phyloP scores from a whole-genome alignment of 1,140 invertebrate genomes.

The Sycobia sp. region DNA sequence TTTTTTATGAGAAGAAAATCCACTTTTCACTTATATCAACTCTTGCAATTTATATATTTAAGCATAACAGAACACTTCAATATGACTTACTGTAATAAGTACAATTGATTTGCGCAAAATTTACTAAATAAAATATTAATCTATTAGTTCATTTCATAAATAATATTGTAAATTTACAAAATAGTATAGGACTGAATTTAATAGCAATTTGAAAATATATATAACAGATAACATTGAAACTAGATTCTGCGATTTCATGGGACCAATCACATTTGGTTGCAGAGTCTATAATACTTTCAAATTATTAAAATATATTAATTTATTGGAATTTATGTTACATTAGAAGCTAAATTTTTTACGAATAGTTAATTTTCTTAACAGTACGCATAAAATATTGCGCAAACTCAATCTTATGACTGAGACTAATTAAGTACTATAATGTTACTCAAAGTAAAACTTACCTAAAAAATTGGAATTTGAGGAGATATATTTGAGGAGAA shows the following conservation, averaged over 20 bases:
- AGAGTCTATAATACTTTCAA: slow-evolving; percentile 7
- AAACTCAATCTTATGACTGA: slow-evolving; percentile 19
- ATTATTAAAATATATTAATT: too few relatives aligned
- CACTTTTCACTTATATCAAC: slow-evolving; percentile 13
- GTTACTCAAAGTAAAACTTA: slow-evolving; percentile 9
- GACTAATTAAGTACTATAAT: not conserved
- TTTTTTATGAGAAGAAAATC: slow-evolving; percentile 20
- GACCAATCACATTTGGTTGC: slow-evolving; percentile 43
- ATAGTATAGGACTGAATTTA: not conserved
- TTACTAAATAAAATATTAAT: not conserved
- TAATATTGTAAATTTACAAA: not conserved
- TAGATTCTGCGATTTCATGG: slow-evolving; percentile 48
- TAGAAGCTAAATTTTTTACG: not conserved
- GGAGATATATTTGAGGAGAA: too few relatives aligned
- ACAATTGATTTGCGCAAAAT: slow-evolving; percentile 7
- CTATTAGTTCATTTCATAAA: not conserved
- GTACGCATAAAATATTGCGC: slow-evolving; percentile 3
- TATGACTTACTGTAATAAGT: not conserved
- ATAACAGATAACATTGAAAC: not conserved
- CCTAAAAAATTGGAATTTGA: not conserved
- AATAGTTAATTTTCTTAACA: not conserved
- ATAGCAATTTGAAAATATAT: not conserved
- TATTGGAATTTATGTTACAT: not conserved
- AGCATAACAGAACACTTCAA: slow-evolving; percentile 4
- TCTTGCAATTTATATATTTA: slow-evolving; percentile 3